Percentiles rank a stretch among this genome's conserved stretches.
These are phyloP conservation scores for Dichetophora obliterata DNA, from an alignment of 2,888 invertebrate genomes.

Conservation along the genomic window DNA sequence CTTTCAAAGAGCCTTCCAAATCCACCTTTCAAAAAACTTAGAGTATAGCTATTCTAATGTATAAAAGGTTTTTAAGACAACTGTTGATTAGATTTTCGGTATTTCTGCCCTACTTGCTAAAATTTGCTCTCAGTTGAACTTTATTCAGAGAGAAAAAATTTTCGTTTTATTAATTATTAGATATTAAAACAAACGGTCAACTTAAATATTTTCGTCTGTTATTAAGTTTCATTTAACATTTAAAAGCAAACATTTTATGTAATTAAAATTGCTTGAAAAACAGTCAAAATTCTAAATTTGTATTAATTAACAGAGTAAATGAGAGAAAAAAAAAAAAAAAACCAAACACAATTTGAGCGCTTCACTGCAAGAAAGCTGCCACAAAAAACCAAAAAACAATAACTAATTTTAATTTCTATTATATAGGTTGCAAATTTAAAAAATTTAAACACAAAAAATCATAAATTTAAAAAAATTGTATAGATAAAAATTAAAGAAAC, in stretches of 20 bases:
- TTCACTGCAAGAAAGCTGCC: slow-evolving; percentile 31
- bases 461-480: slow-evolving; percentile 9
- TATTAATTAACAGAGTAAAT: slow-evolving; percentile 44
- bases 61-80: no score
- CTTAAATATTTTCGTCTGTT: slow-evolving; percentile 26
- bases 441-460: neutral
- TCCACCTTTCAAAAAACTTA: no score
- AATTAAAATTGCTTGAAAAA: slow-evolving; percentile 44
- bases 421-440: slow-evolving; percentile 22
- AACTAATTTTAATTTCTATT: slow-evolving; percentile 37
- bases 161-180: slow-evolving; percentile 12
- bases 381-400: slow-evolving; percentile 29
- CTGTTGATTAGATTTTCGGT: no score
- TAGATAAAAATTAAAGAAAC: slow-evolving; percentile 4
- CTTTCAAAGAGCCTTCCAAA: no score
- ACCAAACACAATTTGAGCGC: slow-evolving; percentile 12
- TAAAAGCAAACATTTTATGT: slow-evolving; percentile 25
- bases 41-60: no score
- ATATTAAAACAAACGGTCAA: slow-evolving; percentile 4
- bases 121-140: slow-evolving; percentile 9
- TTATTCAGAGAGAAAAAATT: neutral
- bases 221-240: slow-evolving; percentile 28
- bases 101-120: neutral
- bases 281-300: slow-evolving; percentile 50
- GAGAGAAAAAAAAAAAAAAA: slow-evolving; percentile 27